Evolutionary conservation across 2,888 invertebrate genomes (phyloP).

Genomic region (Strigamia transsilvanica): DNA sequence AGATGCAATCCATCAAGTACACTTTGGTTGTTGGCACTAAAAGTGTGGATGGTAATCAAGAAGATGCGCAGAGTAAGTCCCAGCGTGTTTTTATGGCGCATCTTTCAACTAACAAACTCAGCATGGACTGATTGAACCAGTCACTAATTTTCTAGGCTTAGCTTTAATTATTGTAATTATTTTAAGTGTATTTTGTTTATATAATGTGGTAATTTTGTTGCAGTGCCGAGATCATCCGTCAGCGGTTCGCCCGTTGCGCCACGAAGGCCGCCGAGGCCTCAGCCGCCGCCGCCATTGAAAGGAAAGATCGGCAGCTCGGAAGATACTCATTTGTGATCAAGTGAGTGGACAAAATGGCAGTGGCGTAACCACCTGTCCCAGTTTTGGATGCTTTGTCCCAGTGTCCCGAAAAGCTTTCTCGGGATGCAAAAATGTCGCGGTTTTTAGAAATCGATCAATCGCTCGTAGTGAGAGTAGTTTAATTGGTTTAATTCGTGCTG

Average conservation of each 20-base stretch:
- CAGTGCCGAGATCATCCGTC: constrained; percentile 6
- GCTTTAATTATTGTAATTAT: neutral
- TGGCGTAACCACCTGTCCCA: too few relatives aligned
- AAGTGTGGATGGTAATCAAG: neutral
- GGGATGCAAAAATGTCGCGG: too few relatives aligned
- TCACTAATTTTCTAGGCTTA: constrained; percentile 11
- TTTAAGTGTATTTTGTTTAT: neutral
- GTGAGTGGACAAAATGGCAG: neutral
- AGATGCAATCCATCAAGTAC: constrained; percentile 18
- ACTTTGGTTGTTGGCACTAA: neutral
- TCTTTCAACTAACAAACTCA: constrained; percentile 12
- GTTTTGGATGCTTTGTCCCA: too few relatives aligned
- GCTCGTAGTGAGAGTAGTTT: too few relatives aligned
- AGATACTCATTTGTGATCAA: constrained; percentile 44
- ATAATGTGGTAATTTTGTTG: neutral
- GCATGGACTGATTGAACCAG: neutral
- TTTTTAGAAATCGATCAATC: too few relatives aligned
- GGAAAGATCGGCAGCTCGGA: neutral
- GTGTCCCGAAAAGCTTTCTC: too few relatives aligned
- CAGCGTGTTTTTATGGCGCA: neutral
- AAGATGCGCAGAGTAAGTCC: constrained; percentile 18
- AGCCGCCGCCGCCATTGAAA: constrained; percentile 29
- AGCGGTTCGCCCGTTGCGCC: constrained; percentile 5
- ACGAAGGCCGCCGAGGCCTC: constrained; percentile 17
- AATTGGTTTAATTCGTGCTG: too few relatives aligned